A percentile compares a stretch with the other conserved stretches of the same genome.
These are phyloP conservation scores for Bergia sp. DNA, from an alignment of 92 coral and sea anemone species.

Conservation along the genomic window DNA sequence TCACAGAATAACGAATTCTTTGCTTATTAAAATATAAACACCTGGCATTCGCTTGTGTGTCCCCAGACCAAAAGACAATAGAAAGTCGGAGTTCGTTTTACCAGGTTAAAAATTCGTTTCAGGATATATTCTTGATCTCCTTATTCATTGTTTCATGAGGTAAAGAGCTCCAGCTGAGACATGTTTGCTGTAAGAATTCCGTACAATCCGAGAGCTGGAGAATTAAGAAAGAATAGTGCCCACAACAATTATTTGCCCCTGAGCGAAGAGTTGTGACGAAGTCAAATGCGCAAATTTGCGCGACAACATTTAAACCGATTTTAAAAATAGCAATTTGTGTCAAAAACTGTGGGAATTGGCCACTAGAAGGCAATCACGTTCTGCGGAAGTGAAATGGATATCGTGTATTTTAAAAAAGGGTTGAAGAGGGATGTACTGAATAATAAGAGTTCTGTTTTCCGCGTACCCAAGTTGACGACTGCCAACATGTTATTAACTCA, in stretches of 20 bases:
- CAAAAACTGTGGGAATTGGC: background rate
- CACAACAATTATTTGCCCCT: background rate
- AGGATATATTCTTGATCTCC: background rate
- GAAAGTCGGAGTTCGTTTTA: slow-evolving; percentile 6
- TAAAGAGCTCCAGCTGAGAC: slow-evolving; percentile 15
- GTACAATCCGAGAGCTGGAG: background rate
- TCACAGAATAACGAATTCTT: background rate
- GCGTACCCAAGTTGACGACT: background rate
- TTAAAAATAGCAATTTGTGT: slow-evolving; percentile 16
- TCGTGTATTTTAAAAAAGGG: slow-evolving; percentile 12
- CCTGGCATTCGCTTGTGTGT: slow-evolving; percentile 1
- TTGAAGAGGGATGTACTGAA: slow-evolving; percentile 2
- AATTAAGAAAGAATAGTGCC: background rate
- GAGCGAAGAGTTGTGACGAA: slow-evolving; percentile 17
- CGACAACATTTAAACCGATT: background rate
- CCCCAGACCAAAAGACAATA: slow-evolving; percentile 22
- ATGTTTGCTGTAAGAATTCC: background rate
- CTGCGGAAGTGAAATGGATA: slow-evolving; percentile 46
- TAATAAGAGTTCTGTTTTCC: background rate
- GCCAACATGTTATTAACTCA: background rate
- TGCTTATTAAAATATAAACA: background rate
- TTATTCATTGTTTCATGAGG: slow-evolving; percentile 4
- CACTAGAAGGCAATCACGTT: slow-evolving; percentile 33
- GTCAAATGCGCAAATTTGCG: background rate
- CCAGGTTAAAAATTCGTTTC: background rate